These are phyloP conservation scores for Thereva unica DNA, from an alignment of 2,888 invertebrate genomes.

Conservation along the genomic window DNA sequence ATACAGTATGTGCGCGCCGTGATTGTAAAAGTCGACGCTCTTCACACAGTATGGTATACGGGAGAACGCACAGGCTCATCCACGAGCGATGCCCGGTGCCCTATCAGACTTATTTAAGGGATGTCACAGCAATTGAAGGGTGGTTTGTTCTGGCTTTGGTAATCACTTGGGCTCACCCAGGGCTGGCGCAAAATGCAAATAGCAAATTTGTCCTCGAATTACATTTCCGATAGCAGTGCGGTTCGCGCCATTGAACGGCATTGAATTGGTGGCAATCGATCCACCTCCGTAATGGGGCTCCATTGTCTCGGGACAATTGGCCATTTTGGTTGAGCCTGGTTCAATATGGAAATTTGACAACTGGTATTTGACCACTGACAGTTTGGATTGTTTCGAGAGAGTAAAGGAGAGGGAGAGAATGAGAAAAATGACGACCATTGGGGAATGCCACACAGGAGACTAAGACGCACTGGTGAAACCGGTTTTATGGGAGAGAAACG, in stretches of 20 bases:
- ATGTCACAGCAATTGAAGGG: constrained; percentile 12
- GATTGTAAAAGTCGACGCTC: neutral
- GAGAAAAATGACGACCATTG: no score
- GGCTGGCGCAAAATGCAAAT: neutral
- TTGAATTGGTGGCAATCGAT: no score
- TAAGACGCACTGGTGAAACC: no score
- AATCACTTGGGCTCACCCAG: neutral
- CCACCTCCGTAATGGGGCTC: no score
- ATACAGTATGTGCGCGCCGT: neutral
- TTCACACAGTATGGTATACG: neutral
- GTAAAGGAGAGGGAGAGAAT: no score
- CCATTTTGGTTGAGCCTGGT: no score
- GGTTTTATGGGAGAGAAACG: no score
- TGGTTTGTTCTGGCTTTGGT: constrained; percentile 1
- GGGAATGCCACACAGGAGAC: no score
- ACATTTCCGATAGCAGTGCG: neutral
- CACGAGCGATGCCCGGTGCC: neutral
- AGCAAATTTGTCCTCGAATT: neutral
- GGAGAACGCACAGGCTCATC: neutral
- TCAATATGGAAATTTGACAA: no score
- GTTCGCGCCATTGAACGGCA: neutral
- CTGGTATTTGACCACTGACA: no score
- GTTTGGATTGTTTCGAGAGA: no score
- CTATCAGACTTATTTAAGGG: constrained; percentile 3
- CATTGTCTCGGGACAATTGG: no score